Percentiles rank a stretch among this genome's conserved stretches.
Evolutionary conservation across 2,888 invertebrate genomes (phyloP).

Genomic region (Masnerella sp.): DNA sequence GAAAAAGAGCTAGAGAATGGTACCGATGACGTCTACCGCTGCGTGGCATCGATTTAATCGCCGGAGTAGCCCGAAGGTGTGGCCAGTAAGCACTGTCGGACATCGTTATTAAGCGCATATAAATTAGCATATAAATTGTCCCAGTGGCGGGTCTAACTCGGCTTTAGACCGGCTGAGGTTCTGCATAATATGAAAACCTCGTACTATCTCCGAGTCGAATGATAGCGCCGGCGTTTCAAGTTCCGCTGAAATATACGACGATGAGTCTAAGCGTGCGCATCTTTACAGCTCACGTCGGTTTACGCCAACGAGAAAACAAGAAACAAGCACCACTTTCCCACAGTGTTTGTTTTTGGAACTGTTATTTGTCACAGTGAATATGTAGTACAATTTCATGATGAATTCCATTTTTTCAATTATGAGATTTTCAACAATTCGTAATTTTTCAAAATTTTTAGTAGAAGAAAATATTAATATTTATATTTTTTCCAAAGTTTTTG

Average conservation of each 20-base stretch:
- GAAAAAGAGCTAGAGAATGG: slow-evolving; percentile 53
- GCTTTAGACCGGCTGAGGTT: slow-evolving; percentile 64
- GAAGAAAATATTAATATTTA: no score
- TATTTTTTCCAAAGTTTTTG: no score
- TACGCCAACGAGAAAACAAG: slow-evolving; percentile 34
- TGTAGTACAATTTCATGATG: no score
- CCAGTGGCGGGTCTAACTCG: slow-evolving; percentile 62
- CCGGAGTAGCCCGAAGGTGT: slow-evolving; percentile 72
- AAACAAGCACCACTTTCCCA: slow-evolving; percentile 12
- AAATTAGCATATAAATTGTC: slow-evolving; percentile 78
- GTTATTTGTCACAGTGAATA: no score
- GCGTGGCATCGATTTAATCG: slow-evolving; percentile 73
- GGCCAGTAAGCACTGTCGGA: slow-evolving; percentile 76
- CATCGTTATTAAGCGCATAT: slow-evolving; percentile 78
- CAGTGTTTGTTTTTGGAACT: no score
- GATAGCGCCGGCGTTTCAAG: slow-evolving; percentile 68
- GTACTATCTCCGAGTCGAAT: slow-evolving; percentile 67
- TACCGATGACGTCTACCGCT: slow-evolving; percentile 56
- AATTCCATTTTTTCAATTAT: no score
- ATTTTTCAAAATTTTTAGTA: no score
- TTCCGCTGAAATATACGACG: slow-evolving; percentile 52
- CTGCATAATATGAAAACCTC: slow-evolving; percentile 73
- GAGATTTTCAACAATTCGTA: no score
- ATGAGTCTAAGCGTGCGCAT: slow-evolving; percentile 45
- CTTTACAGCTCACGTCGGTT: slow-evolving; percentile 44